Evolutionary conservation across 2,888 invertebrate species (phyloP).

Genomic region (Metellina segmentata): DNA sequence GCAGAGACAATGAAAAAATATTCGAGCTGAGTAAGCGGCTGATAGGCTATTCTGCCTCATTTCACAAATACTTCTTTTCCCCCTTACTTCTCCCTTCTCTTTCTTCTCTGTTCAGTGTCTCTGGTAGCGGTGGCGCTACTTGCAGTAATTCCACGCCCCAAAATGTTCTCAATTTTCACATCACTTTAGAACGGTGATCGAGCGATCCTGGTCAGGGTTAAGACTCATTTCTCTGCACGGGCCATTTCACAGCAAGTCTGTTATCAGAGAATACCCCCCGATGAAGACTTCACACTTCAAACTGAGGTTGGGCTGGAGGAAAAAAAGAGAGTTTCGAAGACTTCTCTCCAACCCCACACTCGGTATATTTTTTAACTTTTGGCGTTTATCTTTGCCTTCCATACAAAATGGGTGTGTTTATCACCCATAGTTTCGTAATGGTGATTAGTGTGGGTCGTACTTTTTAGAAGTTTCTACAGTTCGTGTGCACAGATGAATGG

Average conservation of each 20-base stretch:
- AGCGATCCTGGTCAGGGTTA: constrained; percentile 60
- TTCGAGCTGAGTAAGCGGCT: constrained; percentile 17
- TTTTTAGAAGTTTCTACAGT: background rate
- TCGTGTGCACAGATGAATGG: no score
- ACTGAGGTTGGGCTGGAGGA: constrained; percentile 25
- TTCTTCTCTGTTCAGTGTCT: constrained; percentile 9
- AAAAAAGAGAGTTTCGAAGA: background rate
- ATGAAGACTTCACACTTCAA: constrained; percentile 62
- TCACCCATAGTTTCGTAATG: background rate
- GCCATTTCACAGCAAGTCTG: constrained; percentile 64
- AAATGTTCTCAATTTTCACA: constrained; percentile 75
- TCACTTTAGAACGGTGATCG: constrained; percentile 68
- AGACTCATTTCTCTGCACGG: constrained; percentile 58
- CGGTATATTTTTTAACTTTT: constrained; percentile 22
- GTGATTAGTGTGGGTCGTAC: constrained; percentile 2
- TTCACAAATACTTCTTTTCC: constrained; percentile 60
- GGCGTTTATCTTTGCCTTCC: background rate
- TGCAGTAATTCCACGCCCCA: constrained; percentile 56
- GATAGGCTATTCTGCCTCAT: constrained; percentile 72
- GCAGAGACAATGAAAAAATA: constrained; percentile 38
- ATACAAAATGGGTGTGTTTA: constrained; percentile 18
- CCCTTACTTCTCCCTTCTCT: constrained; percentile 6
- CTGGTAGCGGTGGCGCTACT: background rate
- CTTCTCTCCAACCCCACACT: background rate
- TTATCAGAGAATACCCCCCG: constrained; percentile 56